These are phyloP conservation scores for Brevipalpus yothersi DNA, from an alignment of 1,140 invertebrate species.

Conservation along the genomic window DNA sequence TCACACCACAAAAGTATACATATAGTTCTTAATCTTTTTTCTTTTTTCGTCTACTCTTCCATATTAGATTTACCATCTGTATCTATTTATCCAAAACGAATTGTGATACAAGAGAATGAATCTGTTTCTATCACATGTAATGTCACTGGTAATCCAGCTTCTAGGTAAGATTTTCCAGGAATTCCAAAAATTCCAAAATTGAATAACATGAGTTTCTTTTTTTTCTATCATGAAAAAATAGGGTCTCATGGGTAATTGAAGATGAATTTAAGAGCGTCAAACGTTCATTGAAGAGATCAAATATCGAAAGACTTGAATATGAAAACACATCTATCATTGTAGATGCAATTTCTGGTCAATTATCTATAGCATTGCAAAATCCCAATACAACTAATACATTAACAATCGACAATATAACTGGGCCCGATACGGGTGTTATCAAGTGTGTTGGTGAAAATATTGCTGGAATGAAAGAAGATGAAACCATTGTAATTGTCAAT, in stretches of 20 bases:
- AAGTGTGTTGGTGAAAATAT: background rate
- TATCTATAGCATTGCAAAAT: background rate
- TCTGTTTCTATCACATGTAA: constrained; percentile 8
- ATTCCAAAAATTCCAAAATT: too few relatives aligned
- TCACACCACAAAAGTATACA: too few relatives aligned
- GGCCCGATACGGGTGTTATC: background rate
- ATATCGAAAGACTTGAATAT: too few relatives aligned
- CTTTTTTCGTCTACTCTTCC: background rate
- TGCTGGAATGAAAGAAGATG: background rate
- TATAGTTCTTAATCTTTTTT: too few relatives aligned
- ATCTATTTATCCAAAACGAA: constrained; percentile 4
- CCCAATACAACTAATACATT: background rate
- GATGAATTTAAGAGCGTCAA: too few relatives aligned
- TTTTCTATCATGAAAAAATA: too few relatives aligned
- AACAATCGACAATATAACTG: background rate
- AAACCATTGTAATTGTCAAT: background rate
- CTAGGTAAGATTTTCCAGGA: background rate
- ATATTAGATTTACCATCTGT: constrained; percentile 8
- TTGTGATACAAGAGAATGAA: constrained; percentile 10
- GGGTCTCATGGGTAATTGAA: too few relatives aligned
- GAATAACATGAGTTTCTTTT: too few relatives aligned
- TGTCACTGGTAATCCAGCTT: constrained; percentile 8
- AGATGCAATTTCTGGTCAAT: background rate
- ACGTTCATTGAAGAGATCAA: too few relatives aligned
- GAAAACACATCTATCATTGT: background rate